Conservation (phyloP, 2,113 vertebrate species). For the Tupaia chinensis region DNA sequence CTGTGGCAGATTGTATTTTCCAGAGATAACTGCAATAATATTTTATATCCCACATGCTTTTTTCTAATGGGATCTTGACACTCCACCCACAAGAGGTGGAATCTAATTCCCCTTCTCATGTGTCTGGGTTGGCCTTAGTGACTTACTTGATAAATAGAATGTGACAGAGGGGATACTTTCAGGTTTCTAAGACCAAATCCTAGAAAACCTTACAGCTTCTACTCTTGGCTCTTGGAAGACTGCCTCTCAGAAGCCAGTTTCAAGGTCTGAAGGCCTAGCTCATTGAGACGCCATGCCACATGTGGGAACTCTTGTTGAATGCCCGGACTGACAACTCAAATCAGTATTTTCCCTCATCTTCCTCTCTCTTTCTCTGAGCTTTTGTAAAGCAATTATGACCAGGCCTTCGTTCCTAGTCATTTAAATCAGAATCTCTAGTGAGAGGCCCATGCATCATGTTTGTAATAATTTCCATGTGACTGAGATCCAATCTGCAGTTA, state of each 20-base stretch:
- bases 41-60: not conserved
- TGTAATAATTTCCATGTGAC: constrained; percentile 2
- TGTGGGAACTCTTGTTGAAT: not conserved
- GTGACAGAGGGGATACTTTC: not conserved
- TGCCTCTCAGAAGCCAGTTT: not conserved
- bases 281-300: too few species aligned
- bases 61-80: not conserved
- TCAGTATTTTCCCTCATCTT: not conserved
- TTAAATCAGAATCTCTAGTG: not conserved
- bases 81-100: not conserved
- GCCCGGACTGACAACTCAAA: not conserved
- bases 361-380: not conserved
- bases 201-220: not conserved
- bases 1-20: not conserved
- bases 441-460: not conserved
- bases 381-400: not conserved
- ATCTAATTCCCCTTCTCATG: not conserved
- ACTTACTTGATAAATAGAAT: not conserved
- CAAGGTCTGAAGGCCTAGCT: not conserved
- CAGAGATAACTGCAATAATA: not conserved
- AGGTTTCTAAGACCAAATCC: not conserved
- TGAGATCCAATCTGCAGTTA: not conserved
- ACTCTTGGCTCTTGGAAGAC: not conserved
- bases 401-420: not conserved
- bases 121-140: not conserved